A percentile compares a stretch with the other conserved stretches of the same genome.
Evolutionary conservation across 2,888 invertebrate species (phyloP).

Genomic region (Nowickia ferox): DNA sequence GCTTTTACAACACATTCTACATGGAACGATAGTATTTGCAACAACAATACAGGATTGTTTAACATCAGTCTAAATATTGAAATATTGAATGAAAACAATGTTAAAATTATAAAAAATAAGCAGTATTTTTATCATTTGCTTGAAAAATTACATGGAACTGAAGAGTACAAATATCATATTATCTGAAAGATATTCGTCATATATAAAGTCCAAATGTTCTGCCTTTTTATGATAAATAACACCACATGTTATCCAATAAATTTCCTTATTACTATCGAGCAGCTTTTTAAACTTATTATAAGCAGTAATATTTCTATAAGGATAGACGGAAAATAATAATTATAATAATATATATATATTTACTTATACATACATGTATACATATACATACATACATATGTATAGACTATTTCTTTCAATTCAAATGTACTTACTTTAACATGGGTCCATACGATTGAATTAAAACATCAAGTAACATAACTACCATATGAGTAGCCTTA

Average conservation of each 20-base stretch:
- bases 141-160: slow-evolving; percentile 80
- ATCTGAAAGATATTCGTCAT: slow-evolving; percentile 81
- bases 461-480: slow-evolving; percentile 80
- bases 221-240: slow-evolving; percentile 81
- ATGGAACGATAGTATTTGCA: slow-evolving; percentile 87
- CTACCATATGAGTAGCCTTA: slow-evolving; percentile 82
- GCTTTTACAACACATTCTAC: slow-evolving; percentile 87
- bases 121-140: neutral
- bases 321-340: neutral
- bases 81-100: neutral
- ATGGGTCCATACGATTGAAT: slow-evolving; percentile 82
- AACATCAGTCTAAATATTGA: slow-evolving; percentile 84
- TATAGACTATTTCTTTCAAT: neutral
- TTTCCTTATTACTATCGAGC: slow-evolving; percentile 80
- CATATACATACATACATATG: neutral
- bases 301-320: slow-evolving; percentile 79
- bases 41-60: slow-evolving; percentile 87
- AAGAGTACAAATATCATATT: slow-evolving; percentile 82
- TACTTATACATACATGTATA: neutral
- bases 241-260: slow-evolving; percentile 82
- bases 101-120: neutral
- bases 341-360: neutral
- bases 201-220: slow-evolving; percentile 82
- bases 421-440: slow-evolving; percentile 78
- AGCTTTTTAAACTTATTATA: slow-evolving; percentile 81